Conservation (phyloP, 2,113 vertebrate genomes). For the Syngnathus typhle region DNA sequence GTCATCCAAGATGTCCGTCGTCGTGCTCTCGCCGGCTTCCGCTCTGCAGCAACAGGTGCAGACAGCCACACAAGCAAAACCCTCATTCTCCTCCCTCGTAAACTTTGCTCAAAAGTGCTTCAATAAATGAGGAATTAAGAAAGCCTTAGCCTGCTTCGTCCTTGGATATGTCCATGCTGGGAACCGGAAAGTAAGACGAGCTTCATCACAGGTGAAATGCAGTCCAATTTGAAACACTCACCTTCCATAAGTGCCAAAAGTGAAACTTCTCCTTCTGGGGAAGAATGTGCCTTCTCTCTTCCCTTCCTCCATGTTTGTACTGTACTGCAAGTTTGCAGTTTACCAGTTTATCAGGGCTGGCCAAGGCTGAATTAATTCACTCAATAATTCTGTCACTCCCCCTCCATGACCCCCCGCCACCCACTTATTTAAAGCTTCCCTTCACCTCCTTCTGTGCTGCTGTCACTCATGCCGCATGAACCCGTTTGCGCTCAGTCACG, state of each 20-base stretch:
- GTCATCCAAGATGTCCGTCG: constrained; percentile 68
- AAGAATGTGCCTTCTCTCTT: constrained; percentile 64
- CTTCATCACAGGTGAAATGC: neutral
- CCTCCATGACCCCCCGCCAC: constrained; percentile 66
- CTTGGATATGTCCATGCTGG: constrained; percentile 49
- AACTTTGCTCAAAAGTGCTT: constrained; percentile 8
- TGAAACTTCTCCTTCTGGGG: constrained; percentile 75
- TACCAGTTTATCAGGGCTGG: constrained; percentile 72
- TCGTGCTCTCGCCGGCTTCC: constrained; percentile 51
- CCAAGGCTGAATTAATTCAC: constrained; percentile 67
- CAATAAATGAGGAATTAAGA: constrained; percentile 14
- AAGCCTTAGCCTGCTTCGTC: constrained; percentile 56
- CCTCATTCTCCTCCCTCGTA: neutral
- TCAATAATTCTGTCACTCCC: constrained; percentile 65
- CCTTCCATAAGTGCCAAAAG: constrained; percentile 75
- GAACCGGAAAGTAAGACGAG: constrained; percentile 43
- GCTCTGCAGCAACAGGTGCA: constrained; percentile 55
- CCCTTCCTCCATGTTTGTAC: constrained; percentile 59
- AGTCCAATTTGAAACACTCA: constrained; percentile 51
- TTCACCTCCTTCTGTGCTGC: constrained; percentile 66
- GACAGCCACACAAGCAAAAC: constrained; percentile 21
- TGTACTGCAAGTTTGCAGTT: constrained; percentile 45
- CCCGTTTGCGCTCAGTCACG: neutral
- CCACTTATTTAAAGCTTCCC: constrained; percentile 72
- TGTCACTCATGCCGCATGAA: constrained; percentile 53